Conservation (phyloP, 1,140 invertebrate genomes). For the Trichonephila clavata region DNA sequence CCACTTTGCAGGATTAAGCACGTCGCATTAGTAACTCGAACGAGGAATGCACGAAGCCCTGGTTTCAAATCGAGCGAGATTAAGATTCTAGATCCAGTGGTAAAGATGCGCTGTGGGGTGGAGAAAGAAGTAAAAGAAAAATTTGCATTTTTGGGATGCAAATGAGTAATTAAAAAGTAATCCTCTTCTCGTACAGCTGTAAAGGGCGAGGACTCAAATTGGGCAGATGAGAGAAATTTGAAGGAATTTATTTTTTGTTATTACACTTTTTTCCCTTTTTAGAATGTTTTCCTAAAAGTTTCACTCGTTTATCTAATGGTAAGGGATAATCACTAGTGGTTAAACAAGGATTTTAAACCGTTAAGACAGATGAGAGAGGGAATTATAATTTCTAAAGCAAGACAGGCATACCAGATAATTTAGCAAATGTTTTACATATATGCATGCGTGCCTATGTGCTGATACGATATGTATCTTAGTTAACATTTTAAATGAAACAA, state of each 20-base stretch:
- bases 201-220: neutral
- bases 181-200: neutral
- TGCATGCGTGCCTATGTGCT: too few species aligned
- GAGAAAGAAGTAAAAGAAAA: neutral
- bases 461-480: too few species aligned
- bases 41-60: too few species aligned
- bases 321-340: neutral
- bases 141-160: neutral
- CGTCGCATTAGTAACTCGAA: constrained; percentile 22
- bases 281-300: neutral
- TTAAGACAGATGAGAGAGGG: too few species aligned
- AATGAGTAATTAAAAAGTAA: constrained; percentile 53
- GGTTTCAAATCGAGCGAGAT: constrained; percentile 9
- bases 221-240: neutral
- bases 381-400: too few species aligned
- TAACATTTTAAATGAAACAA: too few species aligned
- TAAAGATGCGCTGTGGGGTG: too few species aligned
- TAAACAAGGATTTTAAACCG: neutral
- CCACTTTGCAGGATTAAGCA: constrained; percentile 53
- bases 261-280: neutral
- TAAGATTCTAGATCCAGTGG: neutral
- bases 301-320: neutral
- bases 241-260: neutral
- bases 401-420: too few species aligned
- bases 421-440: too few species aligned